Conservation (phyloP, 2,797 vertebrate genomes). For the Phylloscopus collybita region DNA sequence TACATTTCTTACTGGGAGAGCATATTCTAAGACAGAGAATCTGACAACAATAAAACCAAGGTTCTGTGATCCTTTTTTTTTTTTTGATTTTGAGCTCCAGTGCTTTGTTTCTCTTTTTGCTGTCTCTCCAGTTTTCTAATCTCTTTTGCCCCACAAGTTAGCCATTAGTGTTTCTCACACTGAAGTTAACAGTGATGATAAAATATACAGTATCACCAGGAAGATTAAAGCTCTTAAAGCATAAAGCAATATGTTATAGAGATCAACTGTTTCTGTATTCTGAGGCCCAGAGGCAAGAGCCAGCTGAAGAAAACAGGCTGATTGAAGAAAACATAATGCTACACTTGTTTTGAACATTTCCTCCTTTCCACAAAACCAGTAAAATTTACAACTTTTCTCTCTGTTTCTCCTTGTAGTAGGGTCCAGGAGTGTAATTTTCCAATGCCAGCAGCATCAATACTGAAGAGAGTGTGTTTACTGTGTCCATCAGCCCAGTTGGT, state of each 20-base stretch:
- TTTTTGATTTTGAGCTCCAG: neutral
- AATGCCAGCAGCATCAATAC: fast-evolving
- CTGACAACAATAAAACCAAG: neutral
- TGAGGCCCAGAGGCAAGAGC: neutral
- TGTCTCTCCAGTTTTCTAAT: neutral
- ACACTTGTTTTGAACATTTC: neutral
- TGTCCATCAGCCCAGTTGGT: neutral
- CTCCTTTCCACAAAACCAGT: neutral
- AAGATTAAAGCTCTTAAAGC: neutral
- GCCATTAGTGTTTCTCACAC: neutral
- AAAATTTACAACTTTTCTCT: neutral
- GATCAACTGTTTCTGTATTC: neutral
- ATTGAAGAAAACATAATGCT: neutral
- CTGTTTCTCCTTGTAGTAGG: neutral
- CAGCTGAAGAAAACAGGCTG: neutral
- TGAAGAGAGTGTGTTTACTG: neutral
- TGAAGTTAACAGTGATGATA: neutral
- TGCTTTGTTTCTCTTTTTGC: neutral
- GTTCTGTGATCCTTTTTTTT: neutral
- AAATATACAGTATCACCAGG: neutral
- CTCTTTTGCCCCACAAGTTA: neutral
- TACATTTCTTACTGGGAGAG: neutral
- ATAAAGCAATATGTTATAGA: neutral
- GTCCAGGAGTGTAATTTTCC: neutral
- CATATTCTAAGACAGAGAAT: neutral